These are phyloP conservation scores for Ceratotherium simum DNA, from an alignment of 2,113 vertebrate genomes.

Conservation along the genomic window DNA sequence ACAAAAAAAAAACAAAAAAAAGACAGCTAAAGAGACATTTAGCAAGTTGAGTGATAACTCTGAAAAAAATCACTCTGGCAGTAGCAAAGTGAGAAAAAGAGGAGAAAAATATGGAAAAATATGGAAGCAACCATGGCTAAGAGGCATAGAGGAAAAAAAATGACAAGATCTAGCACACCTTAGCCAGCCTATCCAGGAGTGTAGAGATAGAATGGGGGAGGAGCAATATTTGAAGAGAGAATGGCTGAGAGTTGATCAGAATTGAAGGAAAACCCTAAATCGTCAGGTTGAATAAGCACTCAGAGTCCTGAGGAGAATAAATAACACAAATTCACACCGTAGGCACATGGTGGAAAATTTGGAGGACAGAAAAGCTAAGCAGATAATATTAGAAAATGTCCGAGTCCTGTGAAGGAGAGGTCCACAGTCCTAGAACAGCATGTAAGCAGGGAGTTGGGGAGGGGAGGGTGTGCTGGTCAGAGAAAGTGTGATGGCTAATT, in stretches of 20 bases:
- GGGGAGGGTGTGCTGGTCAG: not conserved
- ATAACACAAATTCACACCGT: not conserved
- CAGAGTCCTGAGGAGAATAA: not conserved
- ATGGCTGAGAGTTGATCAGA: not conserved
- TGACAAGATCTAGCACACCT: not conserved
- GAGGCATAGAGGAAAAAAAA: not conserved
- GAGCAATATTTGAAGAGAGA: not conserved
- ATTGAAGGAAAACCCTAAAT: not conserved
- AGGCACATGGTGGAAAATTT: not conserved
- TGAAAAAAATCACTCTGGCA: not conserved
- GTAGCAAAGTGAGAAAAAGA: not conserved
- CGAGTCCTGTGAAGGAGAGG: not conserved
- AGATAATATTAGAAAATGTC: not conserved
- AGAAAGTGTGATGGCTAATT: not conserved
- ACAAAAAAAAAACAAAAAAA: not conserved
- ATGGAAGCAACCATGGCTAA: not conserved
- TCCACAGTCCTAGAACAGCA: not conserved
- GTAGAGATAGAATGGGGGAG: not conserved
- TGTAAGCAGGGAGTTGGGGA: fast-evolving
- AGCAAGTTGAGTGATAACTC: not conserved
- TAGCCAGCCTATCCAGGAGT: not conserved
- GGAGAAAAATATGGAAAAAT: not conserved
- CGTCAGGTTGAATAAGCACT: not conserved
- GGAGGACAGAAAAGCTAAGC: not conserved
- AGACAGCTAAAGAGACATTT: not conserved